Percentiles rank a stretch among this genome's conserved stretches.
Evolutionary conservation across 2,797 vertebrate species (phyloP).

Genomic region (Sebastes steindachneri): DNA sequence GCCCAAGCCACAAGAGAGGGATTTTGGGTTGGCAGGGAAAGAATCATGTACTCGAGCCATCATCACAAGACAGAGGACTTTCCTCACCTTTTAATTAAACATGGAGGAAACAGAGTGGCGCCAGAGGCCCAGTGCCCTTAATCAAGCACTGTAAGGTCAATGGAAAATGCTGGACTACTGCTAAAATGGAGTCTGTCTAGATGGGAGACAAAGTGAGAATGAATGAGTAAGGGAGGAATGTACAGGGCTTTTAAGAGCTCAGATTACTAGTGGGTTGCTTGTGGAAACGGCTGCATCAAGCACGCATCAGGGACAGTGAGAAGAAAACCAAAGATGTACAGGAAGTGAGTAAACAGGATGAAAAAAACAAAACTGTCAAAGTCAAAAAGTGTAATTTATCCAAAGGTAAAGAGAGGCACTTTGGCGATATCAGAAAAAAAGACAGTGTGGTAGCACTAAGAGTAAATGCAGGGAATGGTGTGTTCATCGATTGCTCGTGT

Average conservation of each 20-base stretch:
- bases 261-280: slow-evolving; percentile 48
- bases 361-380: background rate
- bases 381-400: background rate
- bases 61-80: slow-evolving; percentile 77
- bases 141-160: slow-evolving; percentile 82
- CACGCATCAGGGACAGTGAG: slow-evolving; percentile 6
- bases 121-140: slow-evolving; percentile 79
- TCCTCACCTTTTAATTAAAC: slow-evolving; percentile 87
- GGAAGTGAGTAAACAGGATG: background rate
- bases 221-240: slow-evolving; percentile 55
- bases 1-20: slow-evolving; percentile 49
- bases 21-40: slow-evolving; percentile 50
- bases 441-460: background rate
- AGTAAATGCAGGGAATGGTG: background rate
- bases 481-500: slow-evolving; percentile 20
- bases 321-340: slow-evolving; percentile 17
- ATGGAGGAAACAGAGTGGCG: slow-evolving; percentile 77
- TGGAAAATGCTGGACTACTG: slow-evolving; percentile 61
- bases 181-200: slow-evolving; percentile 60
- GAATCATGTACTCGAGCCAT: slow-evolving; percentile 60
- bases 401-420: background rate
- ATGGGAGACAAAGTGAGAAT: slow-evolving; percentile 60
- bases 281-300: slow-evolving; percentile 53
- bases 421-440: background rate
- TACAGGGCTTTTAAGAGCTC: slow-evolving; percentile 73